phyloP scores from a whole-genome alignment of 2,888 invertebrate species.

The Seladonia tumulorum region DNA sequence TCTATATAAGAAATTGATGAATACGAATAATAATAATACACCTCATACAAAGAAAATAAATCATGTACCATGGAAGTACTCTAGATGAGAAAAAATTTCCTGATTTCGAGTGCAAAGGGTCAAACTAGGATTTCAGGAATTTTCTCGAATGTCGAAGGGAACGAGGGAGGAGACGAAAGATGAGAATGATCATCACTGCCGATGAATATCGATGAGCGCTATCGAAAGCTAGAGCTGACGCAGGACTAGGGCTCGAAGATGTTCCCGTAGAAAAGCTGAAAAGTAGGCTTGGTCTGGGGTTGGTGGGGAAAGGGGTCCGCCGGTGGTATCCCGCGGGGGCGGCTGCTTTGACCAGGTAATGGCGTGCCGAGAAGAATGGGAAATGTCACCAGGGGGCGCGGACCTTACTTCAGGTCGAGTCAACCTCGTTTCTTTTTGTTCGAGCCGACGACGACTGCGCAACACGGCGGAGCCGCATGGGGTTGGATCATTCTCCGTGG shows the following conservation, averaged over 20 bases:
- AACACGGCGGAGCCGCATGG: slow-evolving; percentile 75
- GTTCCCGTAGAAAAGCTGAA: slow-evolving; percentile 71
- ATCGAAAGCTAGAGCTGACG: background rate
- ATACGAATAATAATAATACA: no score
- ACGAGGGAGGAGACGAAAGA: background rate
- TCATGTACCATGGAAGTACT: no score
- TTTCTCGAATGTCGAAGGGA: background rate
- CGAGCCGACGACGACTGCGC: slow-evolving; percentile 74
- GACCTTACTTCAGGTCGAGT: slow-evolving; percentile 73
- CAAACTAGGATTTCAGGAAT: no score
- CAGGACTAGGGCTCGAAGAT: background rate
- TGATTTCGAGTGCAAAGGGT: no score
- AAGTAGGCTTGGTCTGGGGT: slow-evolving; percentile 70
- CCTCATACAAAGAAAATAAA: no score
- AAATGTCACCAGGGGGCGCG: slow-evolving; percentile 84
- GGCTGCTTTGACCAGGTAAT: slow-evolving; percentile 83
- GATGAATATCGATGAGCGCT: slow-evolving; percentile 46
- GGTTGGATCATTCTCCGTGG: slow-evolving; percentile 79
- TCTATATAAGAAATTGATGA: no score
- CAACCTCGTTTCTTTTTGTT: slow-evolving; percentile 79
- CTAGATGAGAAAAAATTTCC: no score
- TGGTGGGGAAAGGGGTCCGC: slow-evolving; percentile 69
- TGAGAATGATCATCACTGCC: background rate
- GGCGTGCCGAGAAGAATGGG: slow-evolving; percentile 84
- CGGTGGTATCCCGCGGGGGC: slow-evolving; percentile 82